These are phyloP conservation scores for Myrmecobius fasciatus DNA, from an alignment of 2,113 vertebrate species.

Conservation along the genomic window DNA sequence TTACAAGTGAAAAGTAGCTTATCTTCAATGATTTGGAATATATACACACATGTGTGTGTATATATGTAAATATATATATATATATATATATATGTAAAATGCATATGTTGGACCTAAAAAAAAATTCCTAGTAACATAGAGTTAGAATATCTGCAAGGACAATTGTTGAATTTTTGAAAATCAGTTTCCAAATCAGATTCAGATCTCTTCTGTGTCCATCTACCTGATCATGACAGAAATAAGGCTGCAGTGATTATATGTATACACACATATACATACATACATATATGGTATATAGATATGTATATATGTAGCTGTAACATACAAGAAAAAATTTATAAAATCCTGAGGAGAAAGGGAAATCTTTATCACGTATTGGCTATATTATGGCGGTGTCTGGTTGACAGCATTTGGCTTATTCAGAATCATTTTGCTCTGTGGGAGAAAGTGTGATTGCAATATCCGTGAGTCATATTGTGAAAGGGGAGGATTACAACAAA, in stretches of 20 bases:
- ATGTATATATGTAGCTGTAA: conserved; percentile 6
- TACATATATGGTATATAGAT: too few relatives aligned
- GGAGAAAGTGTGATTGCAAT: conserved; percentile 23
- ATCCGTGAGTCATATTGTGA: background rate
- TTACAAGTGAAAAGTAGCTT: conserved; percentile 7
- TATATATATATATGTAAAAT: too few relatives aligned
- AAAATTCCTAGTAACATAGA: too few relatives aligned
- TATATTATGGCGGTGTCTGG: background rate
- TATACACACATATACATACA: background rate
- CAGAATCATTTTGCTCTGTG: background rate
- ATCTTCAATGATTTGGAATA: background rate
- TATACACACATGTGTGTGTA: background rate
- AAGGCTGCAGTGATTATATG: too few relatives aligned
- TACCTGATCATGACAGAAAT: too few relatives aligned
- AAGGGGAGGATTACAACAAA: background rate
- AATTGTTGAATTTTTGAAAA: too few relatives aligned
- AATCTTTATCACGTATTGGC: background rate
- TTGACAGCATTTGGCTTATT: conserved; percentile 8
- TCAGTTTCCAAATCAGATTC: too few relatives aligned
- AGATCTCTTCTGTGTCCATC: too few relatives aligned
- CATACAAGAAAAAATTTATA: background rate
- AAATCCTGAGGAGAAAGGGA: background rate
- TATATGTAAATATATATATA: too few relatives aligned
- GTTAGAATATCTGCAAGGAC: too few relatives aligned
- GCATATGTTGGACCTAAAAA: too few relatives aligned